A percentile compares a stretch with the other conserved stretches of the same genome.
Conservation (phyloP, 1,140 invertebrate genomes). For the Hylyphantes graminicola region DNA sequence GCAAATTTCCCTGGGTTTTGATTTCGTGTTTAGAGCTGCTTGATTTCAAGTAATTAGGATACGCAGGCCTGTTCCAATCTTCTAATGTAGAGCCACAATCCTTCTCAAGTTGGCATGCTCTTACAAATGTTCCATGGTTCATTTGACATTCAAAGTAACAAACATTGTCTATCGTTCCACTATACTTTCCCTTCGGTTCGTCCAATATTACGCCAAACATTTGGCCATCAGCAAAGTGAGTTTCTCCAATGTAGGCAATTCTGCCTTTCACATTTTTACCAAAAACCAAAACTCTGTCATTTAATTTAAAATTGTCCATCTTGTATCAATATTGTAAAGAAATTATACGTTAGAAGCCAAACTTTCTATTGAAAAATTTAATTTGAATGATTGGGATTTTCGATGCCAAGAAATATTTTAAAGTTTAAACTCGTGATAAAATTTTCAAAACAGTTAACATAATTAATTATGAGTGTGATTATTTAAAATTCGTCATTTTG, state of each 20-base stretch:
- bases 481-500: too few relatives aligned
- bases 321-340: not conserved
- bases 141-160: conserved; percentile 77
- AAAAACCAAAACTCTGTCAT: conserved; percentile 80
- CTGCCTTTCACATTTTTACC: conserved; percentile 80
- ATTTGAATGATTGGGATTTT: not conserved
- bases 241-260: conserved; percentile 85
- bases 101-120: conserved; percentile 70
- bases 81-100: not conserved
- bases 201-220: conserved; percentile 92
- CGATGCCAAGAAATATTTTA: conserved; percentile 10
- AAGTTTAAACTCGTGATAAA: not conserved
- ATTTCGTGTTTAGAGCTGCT: conserved; percentile 1
- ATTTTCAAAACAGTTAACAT: too few relatives aligned
- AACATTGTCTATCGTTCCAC: conserved; percentile 86
- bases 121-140: conserved; percentile 79
- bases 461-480: too few relatives aligned
- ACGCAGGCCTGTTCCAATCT: not conserved
- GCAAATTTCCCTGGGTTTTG: not conserved
- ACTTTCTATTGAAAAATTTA: too few relatives aligned
- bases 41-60: conserved; percentile 6
- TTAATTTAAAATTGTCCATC: conserved; percentile 68
- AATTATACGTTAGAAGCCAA: too few relatives aligned
- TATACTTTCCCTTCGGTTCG: conserved; percentile 92
- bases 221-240: conserved; percentile 77